Evolutionary conservation across 2,113 vertebrate species (phyloP).

Genomic region (Poeciliopsis retropinna): DNA sequence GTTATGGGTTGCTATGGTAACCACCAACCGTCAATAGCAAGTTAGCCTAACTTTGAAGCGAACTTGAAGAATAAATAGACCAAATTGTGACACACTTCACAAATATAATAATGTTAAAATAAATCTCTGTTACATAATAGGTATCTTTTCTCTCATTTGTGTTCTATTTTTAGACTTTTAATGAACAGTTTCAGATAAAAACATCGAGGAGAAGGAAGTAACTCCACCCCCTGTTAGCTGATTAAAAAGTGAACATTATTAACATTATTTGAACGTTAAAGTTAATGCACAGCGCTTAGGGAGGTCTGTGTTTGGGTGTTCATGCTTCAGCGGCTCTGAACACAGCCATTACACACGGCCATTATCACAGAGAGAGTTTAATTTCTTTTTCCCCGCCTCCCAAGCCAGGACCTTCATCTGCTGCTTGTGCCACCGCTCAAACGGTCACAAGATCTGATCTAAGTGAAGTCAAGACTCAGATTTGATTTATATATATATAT

Average conservation of each 20-base stretch:
- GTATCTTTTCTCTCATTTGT: neutral
- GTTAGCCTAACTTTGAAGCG: no score
- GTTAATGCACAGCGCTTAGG: constrained; percentile 31
- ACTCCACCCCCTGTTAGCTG: neutral
- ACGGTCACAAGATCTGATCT: neutral
- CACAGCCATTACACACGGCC: constrained; percentile 75
- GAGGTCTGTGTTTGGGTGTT: constrained; percentile 56
- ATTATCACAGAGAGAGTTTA: constrained; percentile 75
- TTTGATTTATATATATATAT: neutral
- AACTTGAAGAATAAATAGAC: no score
- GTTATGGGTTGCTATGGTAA: no score
- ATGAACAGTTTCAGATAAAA: neutral
- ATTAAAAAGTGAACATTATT: neutral
- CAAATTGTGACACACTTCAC: no score
- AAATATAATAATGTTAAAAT: no score
- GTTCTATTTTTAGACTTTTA: neutral
- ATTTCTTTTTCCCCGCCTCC: constrained; percentile 68
- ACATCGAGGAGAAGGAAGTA: neutral
- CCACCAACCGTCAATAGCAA: no score
- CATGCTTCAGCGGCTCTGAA: constrained; percentile 71
- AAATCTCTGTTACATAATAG: no score
- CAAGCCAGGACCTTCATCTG: constrained; percentile 62
- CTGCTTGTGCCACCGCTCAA: constrained; percentile 69
- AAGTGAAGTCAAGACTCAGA: neutral
- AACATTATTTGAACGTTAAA: constrained; percentile 21